A percentile compares a stretch with the other conserved stretches of the same genome.
Conservation (phyloP, 2,888 invertebrate genomes). For the Caenorhabditis angaria region DNA sequence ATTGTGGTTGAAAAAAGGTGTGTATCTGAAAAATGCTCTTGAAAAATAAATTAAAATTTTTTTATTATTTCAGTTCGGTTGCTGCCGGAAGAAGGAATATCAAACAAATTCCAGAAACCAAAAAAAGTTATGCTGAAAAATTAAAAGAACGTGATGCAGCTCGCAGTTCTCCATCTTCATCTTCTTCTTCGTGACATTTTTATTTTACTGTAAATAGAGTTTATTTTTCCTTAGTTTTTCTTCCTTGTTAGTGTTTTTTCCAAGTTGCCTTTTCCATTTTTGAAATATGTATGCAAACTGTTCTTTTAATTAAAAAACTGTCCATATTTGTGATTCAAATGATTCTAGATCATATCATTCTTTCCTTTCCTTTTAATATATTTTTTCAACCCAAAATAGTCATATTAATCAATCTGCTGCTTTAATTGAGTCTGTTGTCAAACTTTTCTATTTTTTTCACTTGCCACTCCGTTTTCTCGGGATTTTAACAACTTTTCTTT, state of each 20-base stretch:
- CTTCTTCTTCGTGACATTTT: not conserved
- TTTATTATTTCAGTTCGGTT: slow-evolving; percentile 26
- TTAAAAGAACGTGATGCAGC: slow-evolving; percentile 21
- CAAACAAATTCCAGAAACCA: slow-evolving; percentile 43
- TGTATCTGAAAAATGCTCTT: too few relatives aligned
- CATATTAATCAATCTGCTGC: not conserved
- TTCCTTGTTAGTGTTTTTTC: not conserved
- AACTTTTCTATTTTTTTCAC: slow-evolving; percentile 11
- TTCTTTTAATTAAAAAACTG: not conserved
- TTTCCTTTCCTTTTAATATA: slow-evolving; percentile 20
- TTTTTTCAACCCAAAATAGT: slow-evolving; percentile 9
- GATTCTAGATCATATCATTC: slow-evolving; percentile 20
- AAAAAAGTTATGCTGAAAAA: slow-evolving; percentile 53
- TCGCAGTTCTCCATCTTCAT: too few relatives aligned
- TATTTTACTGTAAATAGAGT: not conserved
- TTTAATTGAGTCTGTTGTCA: not conserved
- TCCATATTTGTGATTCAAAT: slow-evolving; percentile 3
- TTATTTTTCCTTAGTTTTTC: not conserved
- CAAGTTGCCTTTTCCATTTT: slow-evolving; percentile 2
- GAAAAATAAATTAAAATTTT: not conserved
- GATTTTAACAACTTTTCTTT: not conserved
- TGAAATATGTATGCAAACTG: not conserved
- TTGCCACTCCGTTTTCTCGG: slow-evolving; percentile 14
- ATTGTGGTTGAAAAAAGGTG: slow-evolving; percentile 8
- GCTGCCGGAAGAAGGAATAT: slow-evolving; percentile 29